phyloP scores from a whole-genome alignment of 2,888 invertebrate species.

The Acheta domesticus region DNA sequence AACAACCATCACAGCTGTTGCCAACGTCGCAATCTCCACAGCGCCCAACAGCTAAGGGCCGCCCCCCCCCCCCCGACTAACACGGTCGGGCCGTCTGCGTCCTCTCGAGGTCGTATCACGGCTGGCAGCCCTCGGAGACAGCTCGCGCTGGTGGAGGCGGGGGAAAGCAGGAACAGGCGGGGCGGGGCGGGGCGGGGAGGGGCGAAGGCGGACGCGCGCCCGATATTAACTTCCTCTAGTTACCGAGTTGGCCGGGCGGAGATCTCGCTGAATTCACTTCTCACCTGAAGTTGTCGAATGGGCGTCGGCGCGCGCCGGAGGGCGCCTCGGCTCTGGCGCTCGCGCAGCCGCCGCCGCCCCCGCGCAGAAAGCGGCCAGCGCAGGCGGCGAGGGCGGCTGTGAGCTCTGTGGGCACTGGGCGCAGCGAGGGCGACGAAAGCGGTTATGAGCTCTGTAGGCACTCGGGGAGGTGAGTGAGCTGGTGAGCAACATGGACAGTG shows the following conservation, averaged over 20 bases:
- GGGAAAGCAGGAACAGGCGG: background rate
- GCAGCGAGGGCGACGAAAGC: background rate
- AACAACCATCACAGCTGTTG: too few species aligned
- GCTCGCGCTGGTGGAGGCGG: background rate
- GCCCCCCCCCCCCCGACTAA: too few species aligned
- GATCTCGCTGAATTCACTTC: background rate
- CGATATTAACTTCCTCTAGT: background rate
- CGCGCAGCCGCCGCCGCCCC: background rate
- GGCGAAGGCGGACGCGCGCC: background rate
- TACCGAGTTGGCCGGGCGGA: slow-evolving; percentile 9
- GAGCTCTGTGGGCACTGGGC: background rate
- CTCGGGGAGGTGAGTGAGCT: too few species aligned
- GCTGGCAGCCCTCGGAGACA: too few species aligned
- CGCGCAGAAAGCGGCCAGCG: background rate
- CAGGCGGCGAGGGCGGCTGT: background rate
- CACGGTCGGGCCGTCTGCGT: too few species aligned
- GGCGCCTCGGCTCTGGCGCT: background rate
- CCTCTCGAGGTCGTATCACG: too few species aligned
- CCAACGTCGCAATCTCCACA: too few species aligned
- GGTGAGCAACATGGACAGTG: too few species aligned
- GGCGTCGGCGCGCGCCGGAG: background rate
- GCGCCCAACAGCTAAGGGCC: too few species aligned
- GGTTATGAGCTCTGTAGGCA: too few species aligned
- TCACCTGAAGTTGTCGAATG: slow-evolving; percentile 1
- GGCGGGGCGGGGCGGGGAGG: too few species aligned